These are phyloP conservation scores for Napeogenes sylphis DNA, from an alignment of 2,888 invertebrate species.

Conservation along the genomic window DNA sequence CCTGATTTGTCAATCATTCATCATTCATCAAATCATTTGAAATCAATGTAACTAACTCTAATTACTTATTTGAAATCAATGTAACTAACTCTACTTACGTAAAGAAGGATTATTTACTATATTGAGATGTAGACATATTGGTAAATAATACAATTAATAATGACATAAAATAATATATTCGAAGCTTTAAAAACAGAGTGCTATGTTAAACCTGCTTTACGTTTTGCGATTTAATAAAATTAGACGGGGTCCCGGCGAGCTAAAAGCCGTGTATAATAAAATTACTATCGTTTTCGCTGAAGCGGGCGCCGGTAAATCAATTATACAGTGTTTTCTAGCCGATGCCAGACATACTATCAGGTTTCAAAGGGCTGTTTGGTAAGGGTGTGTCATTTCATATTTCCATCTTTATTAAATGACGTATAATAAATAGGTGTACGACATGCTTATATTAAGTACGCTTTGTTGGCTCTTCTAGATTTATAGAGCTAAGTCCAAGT, in stretches of 20 bases:
- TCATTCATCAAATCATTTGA: no score
- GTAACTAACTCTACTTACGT: no score
- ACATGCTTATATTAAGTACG: no score
- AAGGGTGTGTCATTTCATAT: conserved; percentile 20
- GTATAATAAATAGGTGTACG: neutral
- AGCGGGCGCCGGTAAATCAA: conserved; percentile 39
- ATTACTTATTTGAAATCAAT: no score
- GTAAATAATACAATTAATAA: no score
- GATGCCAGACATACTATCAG: conserved; percentile 35
- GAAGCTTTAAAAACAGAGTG: conserved; percentile 31
- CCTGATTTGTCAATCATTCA: no score
- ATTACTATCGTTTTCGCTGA: conserved; percentile 41
- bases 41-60: no score
- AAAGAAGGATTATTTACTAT: no score
- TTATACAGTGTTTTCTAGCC: conserved; percentile 38
- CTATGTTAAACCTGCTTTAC: conserved; percentile 33
- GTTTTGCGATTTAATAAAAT: conserved; percentile 38
- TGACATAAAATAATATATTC: neutral
- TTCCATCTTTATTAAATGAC: neutral
- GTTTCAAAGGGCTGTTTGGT: conserved; percentile 37
- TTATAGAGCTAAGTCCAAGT: no score
- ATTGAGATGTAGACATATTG: no score
- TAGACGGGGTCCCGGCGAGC: conserved; percentile 37
- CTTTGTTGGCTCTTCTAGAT: no score
- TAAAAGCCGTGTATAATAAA: conserved; percentile 43